Evolutionary conservation across 2,113 vertebrate species (phyloP), one percentile per base, ranked within the genome.

Genomic region (Pteropus alecto): DNA sequence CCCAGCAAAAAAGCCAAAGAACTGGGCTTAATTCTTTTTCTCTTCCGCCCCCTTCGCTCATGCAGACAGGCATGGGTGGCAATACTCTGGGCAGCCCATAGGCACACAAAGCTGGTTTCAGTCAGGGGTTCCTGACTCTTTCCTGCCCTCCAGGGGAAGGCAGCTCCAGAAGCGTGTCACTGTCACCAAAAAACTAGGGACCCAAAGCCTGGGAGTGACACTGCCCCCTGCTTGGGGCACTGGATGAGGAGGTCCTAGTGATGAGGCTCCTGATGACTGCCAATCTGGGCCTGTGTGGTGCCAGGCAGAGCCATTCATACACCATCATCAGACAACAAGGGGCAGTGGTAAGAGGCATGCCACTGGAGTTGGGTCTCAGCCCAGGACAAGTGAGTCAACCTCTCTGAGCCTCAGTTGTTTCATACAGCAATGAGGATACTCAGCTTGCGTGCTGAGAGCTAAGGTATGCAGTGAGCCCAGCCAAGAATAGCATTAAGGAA

Each of bases 401-500:
- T 51, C 48, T 51, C 48, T 51, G 48, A 51, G 18, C 28, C 68
- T 58, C 68, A 14, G 22, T 6, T 5, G 14, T 51, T 16, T 43
- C 48, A 13, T n/a, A 3, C 6, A 51, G 46, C 24, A 16, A 8
- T 2, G 18, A 33, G 16, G 38, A 67, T 3, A 6, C 0, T 10
- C 15, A 3, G 5, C 58, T 6, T 14, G 70, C 35, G 79, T 51
- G 21, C 3, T 2, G 24, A 63, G 68, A 38, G 51, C 76, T 12
- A 22, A 11, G 7, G 26, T 0, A 3, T 0, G 6, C 26, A 1
- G 13, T 0, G 56, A 28, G 38, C 33, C 1, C 1, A 33, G 41
- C n/a, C 16, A 26, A 51, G 54, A 15, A 5, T 0, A 1, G 26
- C 19, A 18, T 26, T 3, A 1, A 71, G 83, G n/a, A 38, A 19